Evolutionary conservation across 2,888 invertebrate species (phyloP).

Genomic region (Ochropleura leucogaster): DNA sequence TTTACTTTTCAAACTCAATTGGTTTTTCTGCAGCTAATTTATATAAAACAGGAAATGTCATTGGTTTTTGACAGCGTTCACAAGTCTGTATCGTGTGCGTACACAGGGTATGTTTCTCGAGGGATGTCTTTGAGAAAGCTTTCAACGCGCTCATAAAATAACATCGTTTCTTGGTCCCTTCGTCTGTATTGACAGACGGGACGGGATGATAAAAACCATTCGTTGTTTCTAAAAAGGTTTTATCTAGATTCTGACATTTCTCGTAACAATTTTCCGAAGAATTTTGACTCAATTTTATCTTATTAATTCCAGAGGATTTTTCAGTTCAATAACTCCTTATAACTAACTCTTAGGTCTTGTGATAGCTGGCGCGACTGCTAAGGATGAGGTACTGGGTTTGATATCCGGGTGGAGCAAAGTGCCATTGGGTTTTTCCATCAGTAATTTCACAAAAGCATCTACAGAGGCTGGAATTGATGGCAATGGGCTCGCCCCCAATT

Average conservation of each 20-base stretch:
- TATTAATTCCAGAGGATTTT: neutral
- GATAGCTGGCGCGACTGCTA: no score
- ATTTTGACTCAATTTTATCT: neutral
- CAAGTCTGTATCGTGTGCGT: slow-evolving; percentile 22
- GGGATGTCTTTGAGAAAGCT: slow-evolving; percentile 40
- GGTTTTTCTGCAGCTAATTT: slow-evolving; percentile 38
- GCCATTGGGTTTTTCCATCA: no score
- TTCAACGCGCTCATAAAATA: slow-evolving; percentile 56
- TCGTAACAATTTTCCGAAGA: neutral
- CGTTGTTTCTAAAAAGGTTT: neutral
- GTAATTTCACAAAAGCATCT: no score
- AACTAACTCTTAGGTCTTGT: no score
- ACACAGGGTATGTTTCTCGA: slow-evolving; percentile 18
- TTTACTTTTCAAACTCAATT: slow-evolving; percentile 56
- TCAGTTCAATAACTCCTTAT: neutral
- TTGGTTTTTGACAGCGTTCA: slow-evolving; percentile 39
- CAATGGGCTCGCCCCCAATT: no score
- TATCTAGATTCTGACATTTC: neutral
- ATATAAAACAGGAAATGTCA: slow-evolving; percentile 35
- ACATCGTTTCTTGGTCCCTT: slow-evolving; percentile 43
- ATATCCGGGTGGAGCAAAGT: no score
- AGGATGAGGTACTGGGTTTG: no score
- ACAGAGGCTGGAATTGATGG: no score
- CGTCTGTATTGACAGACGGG: slow-evolving; percentile 27
- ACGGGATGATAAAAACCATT: slow-evolving; percentile 33